Conservation (phyloP, 1,140 invertebrate genomes). For the Colletes gigas region DNA sequence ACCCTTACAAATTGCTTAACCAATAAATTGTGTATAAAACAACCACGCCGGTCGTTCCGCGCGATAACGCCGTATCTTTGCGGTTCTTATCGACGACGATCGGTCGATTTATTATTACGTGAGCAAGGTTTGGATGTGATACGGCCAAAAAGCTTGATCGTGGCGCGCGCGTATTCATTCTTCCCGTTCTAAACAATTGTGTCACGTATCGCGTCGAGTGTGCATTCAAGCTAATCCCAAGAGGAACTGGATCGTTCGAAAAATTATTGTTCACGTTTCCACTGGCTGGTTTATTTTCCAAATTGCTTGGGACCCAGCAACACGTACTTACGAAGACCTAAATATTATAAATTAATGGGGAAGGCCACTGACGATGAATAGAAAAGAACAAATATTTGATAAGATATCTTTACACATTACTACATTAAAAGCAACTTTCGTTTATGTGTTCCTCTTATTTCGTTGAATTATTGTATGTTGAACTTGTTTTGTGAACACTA, state of each 20-base stretch:
- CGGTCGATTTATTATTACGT: conserved; percentile 74
- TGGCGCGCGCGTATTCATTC: conserved; percentile 51
- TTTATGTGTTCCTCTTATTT: too few relatives aligned
- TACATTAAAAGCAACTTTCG: too few relatives aligned
- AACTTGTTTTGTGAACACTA: too few relatives aligned
- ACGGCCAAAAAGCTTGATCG: conserved; percentile 56
- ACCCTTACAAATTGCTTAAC: conserved; percentile 73
- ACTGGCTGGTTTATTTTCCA: not conserved
- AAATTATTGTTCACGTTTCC: conserved; percentile 42
- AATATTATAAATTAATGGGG: too few relatives aligned
- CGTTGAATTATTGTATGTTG: too few relatives aligned
- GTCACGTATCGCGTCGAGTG: conserved; percentile 63
- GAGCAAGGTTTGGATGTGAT: conserved; percentile 54
- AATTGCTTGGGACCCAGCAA: not conserved
- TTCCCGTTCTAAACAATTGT: conserved; percentile 58
- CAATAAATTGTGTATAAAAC: conserved; percentile 78
- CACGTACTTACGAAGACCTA: too few relatives aligned
- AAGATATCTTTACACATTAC: too few relatives aligned
- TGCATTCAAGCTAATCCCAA: conserved; percentile 34
- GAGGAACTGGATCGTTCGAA: conserved; percentile 49
- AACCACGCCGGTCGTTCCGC: conserved; percentile 57
- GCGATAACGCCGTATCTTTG: conserved; percentile 76
- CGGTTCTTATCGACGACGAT: conserved; percentile 78
- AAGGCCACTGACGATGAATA: too few relatives aligned
- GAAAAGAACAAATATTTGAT: too few relatives aligned